A percentile compares a stretch with the other conserved stretches of the same genome.
These are phyloP conservation scores for Hemithea aestivaria DNA, from an alignment of 2,888 invertebrate genomes.

Conservation along the genomic window DNA sequence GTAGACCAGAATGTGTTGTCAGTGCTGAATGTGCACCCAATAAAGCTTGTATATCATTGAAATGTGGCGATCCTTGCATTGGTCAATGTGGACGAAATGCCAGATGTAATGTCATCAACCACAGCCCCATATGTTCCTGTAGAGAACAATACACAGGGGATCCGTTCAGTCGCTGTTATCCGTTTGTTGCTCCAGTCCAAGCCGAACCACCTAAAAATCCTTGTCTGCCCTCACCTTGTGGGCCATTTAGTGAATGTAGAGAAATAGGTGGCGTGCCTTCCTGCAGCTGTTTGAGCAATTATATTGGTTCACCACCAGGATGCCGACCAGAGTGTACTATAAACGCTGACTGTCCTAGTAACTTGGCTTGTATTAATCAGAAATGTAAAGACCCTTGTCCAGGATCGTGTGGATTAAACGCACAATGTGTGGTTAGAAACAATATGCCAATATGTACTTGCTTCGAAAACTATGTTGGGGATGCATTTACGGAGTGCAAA, in stretches of 20 bases:
- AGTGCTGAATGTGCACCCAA: conserved; percentile 85
- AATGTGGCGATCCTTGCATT: conserved; percentile 85
- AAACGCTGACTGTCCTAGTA: conserved; percentile 86
- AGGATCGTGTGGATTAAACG: conserved; percentile 84
- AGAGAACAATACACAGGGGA: conserved; percentile 80
- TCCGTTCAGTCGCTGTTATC: conserved; percentile 81
- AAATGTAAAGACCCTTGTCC: conserved; percentile 90
- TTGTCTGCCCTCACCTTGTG: conserved; percentile 83
- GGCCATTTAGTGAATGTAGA: conserved; percentile 82
- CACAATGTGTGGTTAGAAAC: conserved; percentile 82
- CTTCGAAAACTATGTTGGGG: conserved; percentile 83
- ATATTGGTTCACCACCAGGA: conserved; percentile 84
- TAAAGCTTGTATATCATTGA: conserved; percentile 83
- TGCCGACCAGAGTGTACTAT: conserved; percentile 85
- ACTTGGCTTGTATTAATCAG: conserved; percentile 86
- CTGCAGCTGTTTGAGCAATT: conserved; percentile 82
- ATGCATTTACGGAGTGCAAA: conserved; percentile 84
- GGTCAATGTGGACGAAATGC: conserved; percentile 86
- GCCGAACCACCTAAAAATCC: conserved; percentile 65
- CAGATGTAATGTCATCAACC: conserved; percentile 85
- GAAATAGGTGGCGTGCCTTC: conserved; percentile 79
- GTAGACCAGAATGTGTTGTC: conserved; percentile 85
- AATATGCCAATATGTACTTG: conserved; percentile 88
- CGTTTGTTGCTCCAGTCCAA: conserved; percentile 37
- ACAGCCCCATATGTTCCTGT: conserved; percentile 85